These are phyloP conservation scores for Nicator chloris DNA, from an alignment of 2,113 vertebrate genomes.

Conservation along the genomic window DNA sequence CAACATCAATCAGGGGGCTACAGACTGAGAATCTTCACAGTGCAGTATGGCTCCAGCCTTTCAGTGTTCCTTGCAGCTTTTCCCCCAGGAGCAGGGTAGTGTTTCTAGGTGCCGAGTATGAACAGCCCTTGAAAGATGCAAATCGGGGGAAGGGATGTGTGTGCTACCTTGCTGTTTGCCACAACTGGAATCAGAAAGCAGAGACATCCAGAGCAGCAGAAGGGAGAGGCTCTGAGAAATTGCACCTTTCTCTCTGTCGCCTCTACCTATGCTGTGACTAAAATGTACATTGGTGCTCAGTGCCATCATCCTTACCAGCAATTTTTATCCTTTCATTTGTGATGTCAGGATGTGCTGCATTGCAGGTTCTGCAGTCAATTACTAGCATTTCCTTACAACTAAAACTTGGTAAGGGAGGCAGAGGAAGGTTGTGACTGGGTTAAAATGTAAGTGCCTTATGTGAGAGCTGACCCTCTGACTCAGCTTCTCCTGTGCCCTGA, in stretches of 20 bases:
- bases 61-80: neutral
- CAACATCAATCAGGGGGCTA: neutral
- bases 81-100: neutral
- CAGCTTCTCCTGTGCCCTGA: neutral
- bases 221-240: neutral
- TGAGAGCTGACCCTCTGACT: neutral
- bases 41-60: neutral
- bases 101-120: neutral
- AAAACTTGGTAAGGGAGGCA: neutral
- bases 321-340: neutral
- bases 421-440: neutral
- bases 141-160: rapidly evolving
- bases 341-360: neutral
- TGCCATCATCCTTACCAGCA: neutral
- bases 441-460: neutral
- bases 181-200: neutral
- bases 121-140: neutral
- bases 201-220: neutral
- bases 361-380: neutral
- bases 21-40: neutral
- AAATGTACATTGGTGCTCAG: neutral
- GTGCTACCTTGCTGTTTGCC: neutral
- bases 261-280: neutral
- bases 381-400: neutral
- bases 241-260: neutral